Evolutionary conservation across 2,113 vertebrate genomes (phyloP), one percentile per base, ranked within the genome.

Genomic region (Ictalurus furcatus): DNA sequence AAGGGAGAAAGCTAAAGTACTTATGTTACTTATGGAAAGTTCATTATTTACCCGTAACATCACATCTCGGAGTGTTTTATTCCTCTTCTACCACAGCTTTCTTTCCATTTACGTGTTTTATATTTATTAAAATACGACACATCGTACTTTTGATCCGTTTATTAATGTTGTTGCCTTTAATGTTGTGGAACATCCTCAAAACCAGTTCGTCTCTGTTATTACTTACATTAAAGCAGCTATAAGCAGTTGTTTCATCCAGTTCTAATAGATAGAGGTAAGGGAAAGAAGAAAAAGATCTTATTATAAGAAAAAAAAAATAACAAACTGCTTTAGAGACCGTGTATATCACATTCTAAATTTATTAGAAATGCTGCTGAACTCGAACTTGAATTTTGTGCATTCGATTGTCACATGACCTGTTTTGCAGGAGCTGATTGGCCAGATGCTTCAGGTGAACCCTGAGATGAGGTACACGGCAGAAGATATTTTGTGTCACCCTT

Each of bases 371-470:
- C 23, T 52, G 23, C 28, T 37, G 17, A 56, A 81, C n/a, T 34
- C 17, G 61, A 30, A 81, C n/a, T 34, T 34, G 34, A 34, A 81
- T 28, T 82, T 56, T 54, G 19, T 12, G 54, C 61, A 61, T 23
- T 11, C 13, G 13, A 37, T 17, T 19, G 44, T 84, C 44, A 85
- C 56, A 80, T 85, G 48, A 79, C 14, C 48, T 67, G 7, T 56
- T 61, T 83, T 91, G 76, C 91, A 99, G 98, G 98, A 98, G 90
- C 93, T 99, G 94, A 99, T 99, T 91, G 96, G 96, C 91, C 95
- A 96, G 82, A 99, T 99, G 98, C 95, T 99, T 85, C 97, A 97
- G 85, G 98, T 99, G 91, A 97, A 99, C 25, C 94, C 94, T 7
- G 97, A 98, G 90, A 96, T 96, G 58, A 96, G 98, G 84, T 99